Percentiles rank a stretch among this genome's conserved stretches.
phyloP scores from a whole-genome alignment of 1,140 invertebrate genomes.

The Pteromalus puparum region DNA sequence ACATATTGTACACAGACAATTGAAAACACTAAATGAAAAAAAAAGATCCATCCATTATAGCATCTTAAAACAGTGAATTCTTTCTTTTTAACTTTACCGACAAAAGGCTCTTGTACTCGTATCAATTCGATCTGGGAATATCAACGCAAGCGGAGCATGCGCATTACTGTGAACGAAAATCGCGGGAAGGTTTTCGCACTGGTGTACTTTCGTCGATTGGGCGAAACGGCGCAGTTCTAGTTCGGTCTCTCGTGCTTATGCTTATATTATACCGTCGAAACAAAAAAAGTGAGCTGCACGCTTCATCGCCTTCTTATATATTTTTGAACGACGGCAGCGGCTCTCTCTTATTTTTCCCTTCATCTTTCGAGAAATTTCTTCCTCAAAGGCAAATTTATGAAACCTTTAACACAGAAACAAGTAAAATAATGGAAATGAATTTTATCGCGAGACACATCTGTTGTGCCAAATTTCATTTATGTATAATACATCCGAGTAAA shows the following conservation, averaged over 20 bases:
- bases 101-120: not conserved
- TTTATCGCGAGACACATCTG: too few relatives aligned
- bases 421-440: too few relatives aligned
- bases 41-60: not conserved
- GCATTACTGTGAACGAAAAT: not conserved
- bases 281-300: not conserved
- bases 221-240: not conserved
- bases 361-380: too few relatives aligned
- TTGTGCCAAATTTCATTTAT: too few relatives aligned
- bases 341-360: too few relatives aligned
- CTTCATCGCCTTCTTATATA: not conserved
- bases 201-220: not conserved
- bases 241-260: not conserved
- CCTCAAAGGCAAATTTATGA: not conserved
- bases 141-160: not conserved
- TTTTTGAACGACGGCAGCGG: too few relatives aligned
- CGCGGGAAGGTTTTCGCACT: too few relatives aligned
- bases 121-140: not conserved
- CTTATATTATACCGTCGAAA: not conserved
- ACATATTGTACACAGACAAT: too few relatives aligned
- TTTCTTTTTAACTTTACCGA: not conserved
- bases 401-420: too few relatives aligned
- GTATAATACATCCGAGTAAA: not conserved
- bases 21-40: too few relatives aligned
- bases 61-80: not conserved